A percentile compares a stretch with the other conserved stretches of the same genome.
Conservation (phyloP, 2,888 invertebrate genomes). For the Caenorhabditis parvicauda region DNA sequence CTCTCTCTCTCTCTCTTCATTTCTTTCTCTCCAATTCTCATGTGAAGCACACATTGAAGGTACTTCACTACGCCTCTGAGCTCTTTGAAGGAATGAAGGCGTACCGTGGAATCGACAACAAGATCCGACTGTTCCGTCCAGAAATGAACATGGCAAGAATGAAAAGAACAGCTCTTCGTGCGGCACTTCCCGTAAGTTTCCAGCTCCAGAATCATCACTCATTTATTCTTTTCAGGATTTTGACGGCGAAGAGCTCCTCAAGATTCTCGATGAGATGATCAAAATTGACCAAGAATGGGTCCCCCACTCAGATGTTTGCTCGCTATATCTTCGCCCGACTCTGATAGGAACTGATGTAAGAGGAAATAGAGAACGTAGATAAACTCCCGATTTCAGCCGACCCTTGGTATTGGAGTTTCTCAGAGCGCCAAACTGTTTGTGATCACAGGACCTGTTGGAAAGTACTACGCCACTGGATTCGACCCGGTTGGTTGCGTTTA, state of each 20-base stretch:
- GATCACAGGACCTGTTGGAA: conserved; percentile 87
- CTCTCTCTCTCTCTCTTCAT: no score
- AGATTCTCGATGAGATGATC: conserved; percentile 80
- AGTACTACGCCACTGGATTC: conserved; percentile 77
- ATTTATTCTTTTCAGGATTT: conserved; percentile 75
- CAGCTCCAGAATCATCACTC: no score
- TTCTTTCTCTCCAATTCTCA: no score
- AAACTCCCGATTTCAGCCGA: conserved; percentile 81
- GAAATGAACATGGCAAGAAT: conserved; percentile 91
- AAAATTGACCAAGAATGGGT: conserved; percentile 96
- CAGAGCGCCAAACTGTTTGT: conserved; percentile 86
- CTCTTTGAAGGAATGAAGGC: conserved; percentile 98
- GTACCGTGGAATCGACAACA: conserved; percentile 86
- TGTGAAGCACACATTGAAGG: no score
- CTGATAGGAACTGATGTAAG: conserved; percentile 89
- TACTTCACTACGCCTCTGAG: conserved; percentile 68
- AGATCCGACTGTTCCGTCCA: conserved; percentile 89
- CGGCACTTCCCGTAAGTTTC: conserved; percentile 77
- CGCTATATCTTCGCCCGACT: conserved; percentile 92
- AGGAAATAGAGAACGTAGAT: no score
- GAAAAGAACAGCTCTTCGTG: conserved; percentile 79
- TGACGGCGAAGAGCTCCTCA: conserved; percentile 79
- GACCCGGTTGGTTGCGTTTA: no score
- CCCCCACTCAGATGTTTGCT: conserved; percentile 80
- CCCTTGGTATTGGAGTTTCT: conserved; percentile 84